Evolutionary conservation across 1,140 invertebrate species (phyloP), one percentile per base, ranked within the genome.

Genomic region (Pachypeltis micranthus): DNA sequence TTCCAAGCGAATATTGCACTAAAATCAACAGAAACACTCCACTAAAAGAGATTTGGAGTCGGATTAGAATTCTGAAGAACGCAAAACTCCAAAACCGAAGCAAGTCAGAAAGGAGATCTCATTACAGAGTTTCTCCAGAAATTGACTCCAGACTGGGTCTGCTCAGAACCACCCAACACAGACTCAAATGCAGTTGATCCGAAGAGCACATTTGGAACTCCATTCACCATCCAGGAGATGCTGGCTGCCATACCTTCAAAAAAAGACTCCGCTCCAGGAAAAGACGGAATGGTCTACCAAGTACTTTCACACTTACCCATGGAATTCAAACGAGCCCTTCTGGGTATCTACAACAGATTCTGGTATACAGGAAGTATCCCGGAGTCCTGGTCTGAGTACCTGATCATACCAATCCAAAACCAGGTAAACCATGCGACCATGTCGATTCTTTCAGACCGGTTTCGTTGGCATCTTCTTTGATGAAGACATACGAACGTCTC

Each of bases 341-440:
- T 47, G 14, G 24, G 24, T 19, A n/a, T 47, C n/a, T 19, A 19
- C 2, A 47, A 47, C 24, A 23, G 24, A 19, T 2, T 47, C 44
- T 47, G 44, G 44, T 3, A 47, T 47, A 23, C n/a, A 23, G 44
- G 14, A 23, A 23, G n/a, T 47, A 23, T 19, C 2, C 44, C 44
- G 2, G 14, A 23, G 14, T 47, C 44, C 44, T 47, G 44, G 44
- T 19, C 2, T 3, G 14, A 47, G 44, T 47, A n/a, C 44, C 2
- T 47, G 34, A 23, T 59, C 1, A 29, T 59, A 10, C 57, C 57
- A 29, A 31, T 59, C 21, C 28, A 31, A 59, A 59, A 59, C 57
- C 57, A 2, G 28, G 28, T 16, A 59, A 59, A n/a, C 16, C 24
- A 1, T n/a, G 26, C 2, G 28, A 31, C 16, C n/a, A 2, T 23